These are phyloP conservation scores for Serripes groenlandicus DNA, from an alignment of 2,888 invertebrate genomes.

Conservation along the genomic window DNA sequence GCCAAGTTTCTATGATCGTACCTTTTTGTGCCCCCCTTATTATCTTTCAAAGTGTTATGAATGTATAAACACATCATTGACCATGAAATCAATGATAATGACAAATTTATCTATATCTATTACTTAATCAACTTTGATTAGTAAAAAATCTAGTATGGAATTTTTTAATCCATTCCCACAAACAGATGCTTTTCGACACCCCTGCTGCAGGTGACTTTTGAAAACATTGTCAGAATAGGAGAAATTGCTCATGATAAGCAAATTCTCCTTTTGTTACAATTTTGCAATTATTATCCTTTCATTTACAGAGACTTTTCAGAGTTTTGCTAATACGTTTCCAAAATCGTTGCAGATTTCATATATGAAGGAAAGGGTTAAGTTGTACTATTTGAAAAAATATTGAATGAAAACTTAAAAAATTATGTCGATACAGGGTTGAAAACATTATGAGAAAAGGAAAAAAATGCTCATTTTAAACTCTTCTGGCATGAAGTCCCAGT, in stretches of 20 bases:
- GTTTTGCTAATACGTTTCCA: neutral
- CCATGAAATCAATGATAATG: no score
- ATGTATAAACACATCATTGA: no score
- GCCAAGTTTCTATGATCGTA: no score
- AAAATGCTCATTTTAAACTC: no score
- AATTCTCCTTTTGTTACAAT: neutral
- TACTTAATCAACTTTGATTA: no score
- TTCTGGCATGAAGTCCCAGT: no score
- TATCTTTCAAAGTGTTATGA: no score
- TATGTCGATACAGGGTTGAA: neutral
- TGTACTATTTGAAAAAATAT: no score
- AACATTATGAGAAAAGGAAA: slow-evolving; percentile 9
- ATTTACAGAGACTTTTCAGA: neutral
- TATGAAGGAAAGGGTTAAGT: neutral
- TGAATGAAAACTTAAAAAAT: neutral
- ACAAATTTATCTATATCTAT: no score
- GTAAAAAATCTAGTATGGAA: no score
- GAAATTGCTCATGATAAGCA: neutral
- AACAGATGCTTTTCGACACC: neutral
- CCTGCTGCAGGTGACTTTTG: neutral
- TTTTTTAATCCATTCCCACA: neutral
- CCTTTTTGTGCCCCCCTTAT: no score
- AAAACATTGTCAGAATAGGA: neutral
- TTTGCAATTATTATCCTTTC: neutral
- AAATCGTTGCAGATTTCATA: neutral